phyloP scores from a whole-genome alignment of 2,797 vertebrate species.

The Microctenopoma stevenorrisi region DNA sequence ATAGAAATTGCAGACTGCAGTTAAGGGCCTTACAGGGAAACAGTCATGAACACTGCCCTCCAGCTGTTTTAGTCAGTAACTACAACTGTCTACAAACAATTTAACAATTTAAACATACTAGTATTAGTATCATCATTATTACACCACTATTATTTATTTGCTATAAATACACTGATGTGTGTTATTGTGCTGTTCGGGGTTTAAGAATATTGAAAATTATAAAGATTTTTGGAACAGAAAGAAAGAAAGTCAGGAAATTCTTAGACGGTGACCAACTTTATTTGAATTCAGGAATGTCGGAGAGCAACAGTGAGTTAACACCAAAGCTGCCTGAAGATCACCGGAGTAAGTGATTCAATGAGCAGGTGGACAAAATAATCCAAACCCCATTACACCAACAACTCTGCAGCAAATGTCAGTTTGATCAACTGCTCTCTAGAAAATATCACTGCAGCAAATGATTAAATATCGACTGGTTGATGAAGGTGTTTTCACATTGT shows the following conservation, averaged over 20 bases:
- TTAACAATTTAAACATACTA: too few relatives aligned
- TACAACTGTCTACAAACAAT: too few relatives aligned
- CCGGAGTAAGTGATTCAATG: not conserved
- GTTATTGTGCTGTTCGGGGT: not conserved
- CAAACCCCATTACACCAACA: not conserved
- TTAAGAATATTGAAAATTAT: not conserved
- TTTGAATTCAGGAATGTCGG: slow-evolving; percentile 34
- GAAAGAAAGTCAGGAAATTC: not conserved
- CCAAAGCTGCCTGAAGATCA: slow-evolving; percentile 19
- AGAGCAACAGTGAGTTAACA: slow-evolving; percentile 12
- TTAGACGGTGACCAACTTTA: slow-evolving; percentile 17
- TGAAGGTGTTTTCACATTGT: too few relatives aligned
- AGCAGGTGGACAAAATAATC: slow-evolving; percentile 7
- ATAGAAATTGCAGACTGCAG: too few relatives aligned
- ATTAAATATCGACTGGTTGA: too few relatives aligned
- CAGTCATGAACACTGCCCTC: too few relatives aligned
- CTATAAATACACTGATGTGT: too few relatives aligned
- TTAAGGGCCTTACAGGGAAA: too few relatives aligned
- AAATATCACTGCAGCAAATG: too few relatives aligned
- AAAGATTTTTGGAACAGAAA: not conserved
- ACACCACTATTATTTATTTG: too few relatives aligned
- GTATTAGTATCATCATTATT: too few relatives aligned
- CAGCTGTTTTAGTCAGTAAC: too few relatives aligned
- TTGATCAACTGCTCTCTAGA: not conserved
- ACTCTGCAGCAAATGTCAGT: not conserved